These are phyloP conservation scores for Merluccius polli DNA, from an alignment of 2,797 vertebrate species.

Conservation along the genomic window DNA sequence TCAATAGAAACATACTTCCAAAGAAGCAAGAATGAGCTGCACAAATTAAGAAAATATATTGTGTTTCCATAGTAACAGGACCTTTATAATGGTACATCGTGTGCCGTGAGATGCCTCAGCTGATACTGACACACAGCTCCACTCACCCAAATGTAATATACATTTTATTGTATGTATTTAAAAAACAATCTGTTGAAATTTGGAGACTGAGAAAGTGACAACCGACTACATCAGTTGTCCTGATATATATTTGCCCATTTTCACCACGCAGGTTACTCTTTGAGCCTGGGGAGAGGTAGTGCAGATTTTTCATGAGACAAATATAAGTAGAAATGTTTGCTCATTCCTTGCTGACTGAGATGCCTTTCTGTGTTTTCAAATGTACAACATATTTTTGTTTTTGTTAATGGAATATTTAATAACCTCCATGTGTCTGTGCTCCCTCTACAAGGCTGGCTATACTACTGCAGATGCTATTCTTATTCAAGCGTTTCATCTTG, in stretches of 20 bases:
- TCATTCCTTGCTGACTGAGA: not conserved
- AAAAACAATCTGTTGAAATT: not conserved
- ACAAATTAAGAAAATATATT: not conserved
- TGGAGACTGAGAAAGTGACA: not conserved
- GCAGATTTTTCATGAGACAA: not conserved
- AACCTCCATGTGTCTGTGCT: too few species aligned
- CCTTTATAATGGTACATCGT: not conserved
- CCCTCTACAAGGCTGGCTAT: too few species aligned
- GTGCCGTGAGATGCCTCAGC: not conserved
- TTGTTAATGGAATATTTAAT: too few species aligned
- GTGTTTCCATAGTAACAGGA: not conserved
- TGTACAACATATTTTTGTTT: not conserved
- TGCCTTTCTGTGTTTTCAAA: not conserved
- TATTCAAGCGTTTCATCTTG: not conserved
- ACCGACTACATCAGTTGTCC: too few species aligned
- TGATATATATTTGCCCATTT: not conserved
- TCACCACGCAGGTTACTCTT: not conserved
- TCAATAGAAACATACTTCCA: not conserved
- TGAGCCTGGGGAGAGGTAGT: not conserved
- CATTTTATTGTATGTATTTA: not conserved
- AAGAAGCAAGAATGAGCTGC: not conserved
- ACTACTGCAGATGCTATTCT: not conserved
- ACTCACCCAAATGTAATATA: not conserved
- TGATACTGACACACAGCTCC: not conserved
- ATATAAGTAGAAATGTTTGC: not conserved